phyloP scores from a whole-genome alignment of 2,113 vertebrate genomes.

The Tetrao urogallus region DNA sequence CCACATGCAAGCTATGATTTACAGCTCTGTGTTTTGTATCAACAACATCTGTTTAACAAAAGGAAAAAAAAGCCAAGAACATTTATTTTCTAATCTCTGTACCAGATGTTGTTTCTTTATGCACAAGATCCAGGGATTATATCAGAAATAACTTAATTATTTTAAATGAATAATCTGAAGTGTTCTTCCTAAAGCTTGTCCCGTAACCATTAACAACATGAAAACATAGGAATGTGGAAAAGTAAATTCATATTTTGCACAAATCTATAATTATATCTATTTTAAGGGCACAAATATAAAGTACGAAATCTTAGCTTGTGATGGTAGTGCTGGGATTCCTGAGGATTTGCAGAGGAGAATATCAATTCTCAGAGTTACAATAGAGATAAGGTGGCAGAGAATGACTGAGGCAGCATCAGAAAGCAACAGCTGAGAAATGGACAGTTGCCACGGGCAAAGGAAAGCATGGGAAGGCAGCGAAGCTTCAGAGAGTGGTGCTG shows the following conservation, averaged over 20 bases:
- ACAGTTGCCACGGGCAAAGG: fast-evolving
- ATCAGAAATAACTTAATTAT: conserved; percentile 62
- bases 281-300: neutral
- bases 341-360: neutral
- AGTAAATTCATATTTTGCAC: neutral
- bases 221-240: conserved; percentile 38
- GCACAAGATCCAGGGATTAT: conserved; percentile 43
- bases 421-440: neutral
- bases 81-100: conserved; percentile 46
- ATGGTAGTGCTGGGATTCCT: neutral
- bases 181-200: conserved; percentile 31
- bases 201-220: conserved; percentile 30
- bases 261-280: neutral
- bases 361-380: neutral
- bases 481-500: neutral
- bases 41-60: conserved; percentile 70
- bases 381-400: neutral
- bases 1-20: conserved; percentile 63
- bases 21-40: conserved; percentile 54
- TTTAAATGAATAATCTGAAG: conserved; percentile 33
- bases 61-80: conserved; percentile 43
- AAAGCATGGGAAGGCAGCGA: fast-evolving
- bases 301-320: neutral
- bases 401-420: neutral
- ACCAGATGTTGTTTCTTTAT: conserved; percentile 56